Base-by-base conservation (phyloP, 1,140 invertebrate species). In the Drosophila carrolli region DNA sequence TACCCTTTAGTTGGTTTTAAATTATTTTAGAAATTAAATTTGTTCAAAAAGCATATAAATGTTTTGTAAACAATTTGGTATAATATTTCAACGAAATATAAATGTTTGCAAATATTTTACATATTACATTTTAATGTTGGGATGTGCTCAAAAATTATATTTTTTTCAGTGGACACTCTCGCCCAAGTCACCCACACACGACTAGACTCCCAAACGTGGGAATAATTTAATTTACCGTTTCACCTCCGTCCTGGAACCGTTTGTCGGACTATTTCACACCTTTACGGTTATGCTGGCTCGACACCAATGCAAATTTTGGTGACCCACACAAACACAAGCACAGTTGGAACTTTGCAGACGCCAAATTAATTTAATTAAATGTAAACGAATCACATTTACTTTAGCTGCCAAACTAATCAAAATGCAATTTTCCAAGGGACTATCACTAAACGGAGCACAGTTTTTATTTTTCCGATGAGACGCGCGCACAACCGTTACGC, bases 181-280 rank as follows among this genome's bases (percentile, higher is more conserved):
- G 14, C 41, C 10, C 4, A 11, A 14, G 13, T 32, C 40, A 23
- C 40, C 40, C n/a, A 46, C 41, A 73, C 44, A 38, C 14, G 46
- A 9, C 37, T 44, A n/a, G 19, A 37, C 29, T 27, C 19, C 58
- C 32, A 37, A 78, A 60, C 75, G 68, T 60, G 66, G 44, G 56
- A 78, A 78, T 78, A 57, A 78, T 51, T 77, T 13, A 68, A 63
- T 75, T 76, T 81, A 47, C 53, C 62, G 54, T 71, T 82, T 68
- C 47, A 38, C 58, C 56, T 68, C 38, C 46, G 23, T 37, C 51
- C 60, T 55, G 60, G 60, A 46, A 35, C 29, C 60, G 51, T 8
- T 63, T 38, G 37, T 47, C 40, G 23, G 32, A 41, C 19, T 59
- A 13, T 51, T 41, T 58, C 65, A 40, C 59, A 75, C 59, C 47